phyloP scores from a whole-genome alignment of 2,113 vertebrate genomes.

The Formicarius rufipectus region DNA sequence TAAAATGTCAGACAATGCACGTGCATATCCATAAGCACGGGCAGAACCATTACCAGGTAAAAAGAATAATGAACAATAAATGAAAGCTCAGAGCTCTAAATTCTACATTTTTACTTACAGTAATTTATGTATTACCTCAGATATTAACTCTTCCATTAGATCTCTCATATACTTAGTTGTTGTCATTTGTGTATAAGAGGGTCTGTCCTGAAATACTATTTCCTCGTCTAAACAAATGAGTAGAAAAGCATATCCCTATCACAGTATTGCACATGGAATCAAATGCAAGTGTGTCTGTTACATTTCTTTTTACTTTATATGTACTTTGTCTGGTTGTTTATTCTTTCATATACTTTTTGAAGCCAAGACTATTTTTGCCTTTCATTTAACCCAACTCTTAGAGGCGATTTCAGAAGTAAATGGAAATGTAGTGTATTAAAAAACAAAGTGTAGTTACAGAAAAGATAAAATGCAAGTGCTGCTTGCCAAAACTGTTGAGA shows the following conservation, averaged over 20 bases:
- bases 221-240: not conserved
- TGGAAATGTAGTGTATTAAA: not conserved
- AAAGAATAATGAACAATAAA: not conserved
- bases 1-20: not conserved
- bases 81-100: not conserved
- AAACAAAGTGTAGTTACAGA: not conserved
- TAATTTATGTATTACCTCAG: not conserved
- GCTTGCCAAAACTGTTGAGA: not conserved
- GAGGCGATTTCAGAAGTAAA: not conserved
- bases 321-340: not conserved
- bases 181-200: not conserved
- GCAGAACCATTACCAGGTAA: not conserved
- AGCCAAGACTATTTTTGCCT: not conserved
- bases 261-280: not conserved
- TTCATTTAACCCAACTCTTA: not conserved
- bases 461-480: not conserved
- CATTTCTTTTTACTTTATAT: not conserved
- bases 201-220: not conserved
- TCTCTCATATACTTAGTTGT: not conserved
- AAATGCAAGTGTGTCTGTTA: not conserved
- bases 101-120: not conserved
- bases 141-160: not conserved
- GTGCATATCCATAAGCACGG: not conserved
- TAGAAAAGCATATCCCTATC: not conserved
- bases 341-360: not conserved